Base-by-base conservation (phyloP, 2,113 vertebrate genomes). In the Varanus salvator region DNA sequence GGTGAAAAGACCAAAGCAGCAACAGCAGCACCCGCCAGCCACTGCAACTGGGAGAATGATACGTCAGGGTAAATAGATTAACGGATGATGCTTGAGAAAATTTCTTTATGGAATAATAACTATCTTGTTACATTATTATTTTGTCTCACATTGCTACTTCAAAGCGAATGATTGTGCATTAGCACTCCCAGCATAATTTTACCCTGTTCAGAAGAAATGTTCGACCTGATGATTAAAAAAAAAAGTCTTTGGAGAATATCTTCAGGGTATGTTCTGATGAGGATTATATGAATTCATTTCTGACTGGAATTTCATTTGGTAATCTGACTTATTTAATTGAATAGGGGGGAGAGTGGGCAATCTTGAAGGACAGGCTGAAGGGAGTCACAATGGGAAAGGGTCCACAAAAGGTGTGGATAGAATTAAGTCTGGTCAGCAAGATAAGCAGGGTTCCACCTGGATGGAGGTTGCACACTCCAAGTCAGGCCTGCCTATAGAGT, bases 1-100 rank as follows among this genome's bases (percentile, higher is more conserved):
- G 92, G 52, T 88, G 25, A 71, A 87, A 91, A 87, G 81, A 90
- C 88, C 84, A 92, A 88, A 78, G 75, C 27, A 92, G 90, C 91
- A 81, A 91, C 52, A 72, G 90, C 25, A 87, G 54, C 29, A 91
- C 3, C 4, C 90, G 57, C 8, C 8, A 52, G 89, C 14, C n/a
- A 91, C 0, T 57, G 77, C 93, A 77, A 44, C 9, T 90, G 31
- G 89, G 80, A 89, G 34, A 38, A 0, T 66, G 90, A 68, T 11
- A 84, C 14, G 93, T 93, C 89, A 80, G 2, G 1, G 8, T 86
- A 86, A 84, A 85, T 78, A 90, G 93, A 48, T 90, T 82, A 81
- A 14, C 3, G 57, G 21, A 34, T 88, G 21, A 54, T 6, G 38
- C 81, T 27, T 19, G 23, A 87, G 87, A 52, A 86, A 17, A n/a